Evolutionary conservation across 2,113 vertebrate species (phyloP).

Genomic region (Megaceryle torquata): DNA sequence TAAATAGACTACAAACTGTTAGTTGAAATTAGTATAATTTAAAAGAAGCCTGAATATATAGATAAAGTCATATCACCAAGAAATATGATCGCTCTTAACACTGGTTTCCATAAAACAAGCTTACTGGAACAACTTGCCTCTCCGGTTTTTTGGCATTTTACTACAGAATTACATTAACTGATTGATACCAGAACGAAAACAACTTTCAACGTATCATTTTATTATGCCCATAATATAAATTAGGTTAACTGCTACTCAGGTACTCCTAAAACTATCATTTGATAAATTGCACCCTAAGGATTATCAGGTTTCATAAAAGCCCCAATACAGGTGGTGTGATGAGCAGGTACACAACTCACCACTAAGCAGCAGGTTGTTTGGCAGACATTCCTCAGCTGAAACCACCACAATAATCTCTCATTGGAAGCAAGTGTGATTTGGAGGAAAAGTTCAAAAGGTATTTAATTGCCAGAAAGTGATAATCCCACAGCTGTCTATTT

Average conservation of each 20-base stretch:
- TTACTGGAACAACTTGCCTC: background rate
- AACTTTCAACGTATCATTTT: background rate
- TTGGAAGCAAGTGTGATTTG: background rate
- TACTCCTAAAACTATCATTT: background rate
- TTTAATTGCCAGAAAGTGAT: background rate
- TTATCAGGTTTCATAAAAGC: slow-evolving; percentile 6
- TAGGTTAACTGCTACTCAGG: background rate
- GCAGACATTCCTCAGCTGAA: background rate
- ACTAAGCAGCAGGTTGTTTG: background rate
- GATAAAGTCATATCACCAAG: background rate
- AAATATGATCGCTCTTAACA: background rate
- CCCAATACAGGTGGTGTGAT: background rate
- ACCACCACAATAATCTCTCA: background rate
- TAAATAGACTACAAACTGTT: background rate
- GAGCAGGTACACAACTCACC: background rate
- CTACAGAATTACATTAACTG: background rate
- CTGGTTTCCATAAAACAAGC: background rate
- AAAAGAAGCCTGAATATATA: background rate
- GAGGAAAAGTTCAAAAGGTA: background rate
- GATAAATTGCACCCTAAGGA: background rate
- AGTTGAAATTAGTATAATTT: background rate
- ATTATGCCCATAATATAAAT: background rate
- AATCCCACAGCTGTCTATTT: background rate
- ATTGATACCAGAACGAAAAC: slow-evolving; percentile 30
- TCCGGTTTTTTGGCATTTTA: background rate